These are phyloP conservation scores for Cataglyphis hispanica DNA, from an alignment of 1,140 invertebrate genomes.

Conservation along the genomic window DNA sequence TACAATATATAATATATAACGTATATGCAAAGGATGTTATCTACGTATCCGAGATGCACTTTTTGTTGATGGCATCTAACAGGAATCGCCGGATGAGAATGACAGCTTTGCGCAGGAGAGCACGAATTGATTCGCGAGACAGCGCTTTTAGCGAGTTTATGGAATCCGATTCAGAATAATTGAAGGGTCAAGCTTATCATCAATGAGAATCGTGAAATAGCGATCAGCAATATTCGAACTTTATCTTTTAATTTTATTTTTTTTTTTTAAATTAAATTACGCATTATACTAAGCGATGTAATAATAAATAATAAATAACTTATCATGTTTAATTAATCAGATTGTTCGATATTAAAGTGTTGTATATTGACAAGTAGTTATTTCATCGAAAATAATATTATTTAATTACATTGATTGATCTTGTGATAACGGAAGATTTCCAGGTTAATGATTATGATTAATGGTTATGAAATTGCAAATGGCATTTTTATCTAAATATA, in stretches of 20 bases:
- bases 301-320: neutral
- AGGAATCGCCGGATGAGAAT: neutral
- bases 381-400: neutral
- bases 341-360: neutral
- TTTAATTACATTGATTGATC: neutral
- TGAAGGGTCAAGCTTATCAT: neutral
- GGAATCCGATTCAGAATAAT: neutral
- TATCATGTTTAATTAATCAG: neutral
- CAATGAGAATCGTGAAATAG: neutral
- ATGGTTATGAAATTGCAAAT: neutral
- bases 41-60: slow-evolving; percentile 32
- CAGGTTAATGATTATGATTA: neutral
- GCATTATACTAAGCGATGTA: neutral
- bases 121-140: neutral
- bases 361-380: neutral
- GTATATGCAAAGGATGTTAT: neutral
- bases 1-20: neutral
- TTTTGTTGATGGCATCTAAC: slow-evolving; percentile 30
- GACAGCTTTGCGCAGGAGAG: too few relatives aligned
- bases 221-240: neutral
- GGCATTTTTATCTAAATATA: neutral
- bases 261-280: neutral
- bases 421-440: neutral
- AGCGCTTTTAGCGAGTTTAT: neutral
- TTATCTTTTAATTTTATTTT: slow-evolving; percentile 11